Conservation (phyloP, 2,888 invertebrate species). For the Eutolmus rufibarbis region DNA sequence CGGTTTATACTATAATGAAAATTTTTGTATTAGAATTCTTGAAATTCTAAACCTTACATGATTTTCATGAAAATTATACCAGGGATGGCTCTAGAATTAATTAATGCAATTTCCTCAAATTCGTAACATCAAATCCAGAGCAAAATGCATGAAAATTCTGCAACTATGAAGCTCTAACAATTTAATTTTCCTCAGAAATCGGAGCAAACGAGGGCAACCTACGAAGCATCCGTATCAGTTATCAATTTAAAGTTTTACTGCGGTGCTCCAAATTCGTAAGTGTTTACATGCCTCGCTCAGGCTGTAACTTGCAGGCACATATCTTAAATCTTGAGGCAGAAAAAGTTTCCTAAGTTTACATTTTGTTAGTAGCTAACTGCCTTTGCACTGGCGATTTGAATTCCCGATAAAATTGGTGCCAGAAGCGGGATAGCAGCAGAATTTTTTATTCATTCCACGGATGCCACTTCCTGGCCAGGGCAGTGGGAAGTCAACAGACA, state of each 20-base stretch:
- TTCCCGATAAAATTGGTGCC: slow-evolving; percentile 4
- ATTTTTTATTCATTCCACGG: slow-evolving; percentile 25
- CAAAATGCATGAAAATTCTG: neutral
- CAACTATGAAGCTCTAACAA: neutral
- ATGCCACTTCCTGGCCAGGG: neutral
- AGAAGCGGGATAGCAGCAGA: neutral
- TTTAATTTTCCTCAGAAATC: neutral
- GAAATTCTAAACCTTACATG: too few relatives aligned
- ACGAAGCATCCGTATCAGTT: neutral
- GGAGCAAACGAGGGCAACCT: neutral
- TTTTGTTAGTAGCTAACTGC: neutral
- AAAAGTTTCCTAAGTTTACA: slow-evolving; percentile 2
- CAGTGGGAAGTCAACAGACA: slow-evolving; percentile 2
- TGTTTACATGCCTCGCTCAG: neutral
- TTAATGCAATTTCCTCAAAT: too few relatives aligned
- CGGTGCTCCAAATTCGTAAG: neutral
- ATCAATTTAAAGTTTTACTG: neutral
- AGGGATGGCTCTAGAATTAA: too few relatives aligned
- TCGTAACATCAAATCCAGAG: too few relatives aligned
- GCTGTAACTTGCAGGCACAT: neutral
- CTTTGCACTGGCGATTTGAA: slow-evolving; percentile 8
- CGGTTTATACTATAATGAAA: too few relatives aligned
- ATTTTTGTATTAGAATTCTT: too few relatives aligned
- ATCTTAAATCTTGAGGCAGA: neutral
- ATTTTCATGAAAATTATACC: too few relatives aligned